These are phyloP conservation scores for Grammomys surdaster DNA, from an alignment of 2,113 vertebrate species.

Conservation along the genomic window DNA sequence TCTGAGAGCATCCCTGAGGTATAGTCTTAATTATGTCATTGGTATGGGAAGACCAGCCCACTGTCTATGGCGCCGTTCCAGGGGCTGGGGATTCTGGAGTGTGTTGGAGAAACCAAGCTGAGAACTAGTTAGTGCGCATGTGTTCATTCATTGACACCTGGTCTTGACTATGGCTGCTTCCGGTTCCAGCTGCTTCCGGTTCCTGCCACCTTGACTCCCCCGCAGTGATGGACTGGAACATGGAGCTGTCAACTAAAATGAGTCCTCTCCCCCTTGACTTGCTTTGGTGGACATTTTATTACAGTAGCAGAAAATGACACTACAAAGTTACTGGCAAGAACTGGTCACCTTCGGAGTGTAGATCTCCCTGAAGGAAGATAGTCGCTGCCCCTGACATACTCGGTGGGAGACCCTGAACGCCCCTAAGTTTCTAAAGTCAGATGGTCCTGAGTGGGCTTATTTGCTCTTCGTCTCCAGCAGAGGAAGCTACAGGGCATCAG, in stretches of 20 bases:
- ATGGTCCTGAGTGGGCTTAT: not conserved
- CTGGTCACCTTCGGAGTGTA: not conserved
- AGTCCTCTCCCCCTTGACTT: no score
- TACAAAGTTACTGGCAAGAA: not conserved
- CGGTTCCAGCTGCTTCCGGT: no score
- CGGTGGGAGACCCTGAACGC: not conserved
- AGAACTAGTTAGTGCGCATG: not conserved
- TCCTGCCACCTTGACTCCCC: not conserved
- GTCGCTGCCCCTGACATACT: accelerated
- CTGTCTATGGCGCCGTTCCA: not conserved
- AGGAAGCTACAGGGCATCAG: not conserved
- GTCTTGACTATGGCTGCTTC: not conserved
- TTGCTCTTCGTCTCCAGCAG: not conserved
- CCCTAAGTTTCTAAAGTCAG: not conserved
- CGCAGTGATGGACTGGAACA: no score
- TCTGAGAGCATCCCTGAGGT: not conserved
- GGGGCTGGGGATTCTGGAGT: not conserved
- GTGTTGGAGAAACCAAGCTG: not conserved
- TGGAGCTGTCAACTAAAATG: not conserved
- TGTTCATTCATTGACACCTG: not conserved
- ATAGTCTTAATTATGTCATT: not conserved
- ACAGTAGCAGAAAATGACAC: not conserved
- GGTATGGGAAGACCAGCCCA: not conserved
- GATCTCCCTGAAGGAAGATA: not conserved
- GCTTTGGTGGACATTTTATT: not conserved